Base-by-base conservation (phyloP, 2,888 invertebrate species). In the Agrotis ipsilon region DNA sequence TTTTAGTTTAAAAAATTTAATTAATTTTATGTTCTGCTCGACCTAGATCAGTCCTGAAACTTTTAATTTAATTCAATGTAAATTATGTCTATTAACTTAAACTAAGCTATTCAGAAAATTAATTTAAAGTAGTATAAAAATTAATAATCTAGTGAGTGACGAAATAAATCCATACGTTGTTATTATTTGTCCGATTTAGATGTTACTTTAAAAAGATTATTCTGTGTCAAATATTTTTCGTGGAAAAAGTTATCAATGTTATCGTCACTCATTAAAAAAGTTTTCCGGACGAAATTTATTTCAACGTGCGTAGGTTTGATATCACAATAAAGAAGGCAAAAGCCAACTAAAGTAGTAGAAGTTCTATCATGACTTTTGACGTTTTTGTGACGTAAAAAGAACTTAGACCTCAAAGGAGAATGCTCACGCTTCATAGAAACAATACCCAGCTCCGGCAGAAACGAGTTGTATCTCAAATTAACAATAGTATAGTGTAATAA, bases 1-100 rank as follows among this genome's bases (percentile, higher is more conserved):
- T 32, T 49, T 72, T 1, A 39, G 32, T 57, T 65, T 45, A 18
- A 19, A 64, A 46, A 61, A 39, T 39, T 73, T 61, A 73, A 70
- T 73, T 45, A 72, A n/a, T 52, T 52, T 39, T 9, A 24, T 14
- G n/a, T 46, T 43, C 48, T 16, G 21, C 2, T 16, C 13, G 45
- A 45, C 51, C 14, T 70, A 59, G 27, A 32, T 18, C 61, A 55
- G 49, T 21, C 13, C 18, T n/a, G 16, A 63, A 72, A 61, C 48
- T n/a, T 68, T 49, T 48, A 72, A 18, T 68, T 3, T 57, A 72
- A 27, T 24, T 49, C 4, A 43, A 52, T 43, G 13, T 52, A 43
- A 54, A n/a, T 21, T 43, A 39, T 51, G 1, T 2, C 19, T 51
- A 39, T 62, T 39, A 24, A 63, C 21, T 52, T 39, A 13, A 52